phyloP scores from a whole-genome alignment of 2,888 invertebrate species.

The Pogonocherus hispidulus region DNA sequence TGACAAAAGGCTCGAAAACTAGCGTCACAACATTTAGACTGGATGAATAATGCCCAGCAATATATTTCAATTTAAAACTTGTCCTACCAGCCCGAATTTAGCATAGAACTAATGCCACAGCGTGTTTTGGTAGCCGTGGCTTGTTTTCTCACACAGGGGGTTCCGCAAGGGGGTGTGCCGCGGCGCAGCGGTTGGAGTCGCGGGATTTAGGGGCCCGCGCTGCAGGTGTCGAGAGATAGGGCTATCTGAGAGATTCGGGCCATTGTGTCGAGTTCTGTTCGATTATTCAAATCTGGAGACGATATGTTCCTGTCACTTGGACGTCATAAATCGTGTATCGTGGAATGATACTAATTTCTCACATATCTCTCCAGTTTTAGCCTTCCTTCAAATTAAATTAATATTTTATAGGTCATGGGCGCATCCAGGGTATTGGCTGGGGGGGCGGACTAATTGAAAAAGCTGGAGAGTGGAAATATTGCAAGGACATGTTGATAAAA shows the following conservation, averaged over 20 bases:
- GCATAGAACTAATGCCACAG: constrained; percentile 1
- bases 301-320: constrained; percentile 9
- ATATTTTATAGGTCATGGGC: no score
- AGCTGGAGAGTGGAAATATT: no score
- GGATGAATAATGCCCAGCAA: constrained; percentile 19
- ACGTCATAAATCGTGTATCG: neutral
- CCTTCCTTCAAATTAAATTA: no score
- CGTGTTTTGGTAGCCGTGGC: constrained; percentile 21
- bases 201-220: neutral
- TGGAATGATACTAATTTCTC: neutral
- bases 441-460: no score
- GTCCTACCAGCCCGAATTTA: constrained; percentile 15
- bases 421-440: no score
- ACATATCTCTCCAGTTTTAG: no score
- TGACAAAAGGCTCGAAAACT: neutral
- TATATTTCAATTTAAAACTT: constrained; percentile 26
- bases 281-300: constrained; percentile 15
- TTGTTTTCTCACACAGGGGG: constrained; percentile 20
- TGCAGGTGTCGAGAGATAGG: constrained; percentile 20
- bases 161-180: constrained; percentile 17
- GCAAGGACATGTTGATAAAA: no score
- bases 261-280: constrained; percentile 8
- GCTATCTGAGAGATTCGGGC: neutral
- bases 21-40: constrained; percentile 2
- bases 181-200: neutral